Conservation (phyloP, 2,113 vertebrate genomes). For the Machaerirhynchus nigripectus region DNA sequence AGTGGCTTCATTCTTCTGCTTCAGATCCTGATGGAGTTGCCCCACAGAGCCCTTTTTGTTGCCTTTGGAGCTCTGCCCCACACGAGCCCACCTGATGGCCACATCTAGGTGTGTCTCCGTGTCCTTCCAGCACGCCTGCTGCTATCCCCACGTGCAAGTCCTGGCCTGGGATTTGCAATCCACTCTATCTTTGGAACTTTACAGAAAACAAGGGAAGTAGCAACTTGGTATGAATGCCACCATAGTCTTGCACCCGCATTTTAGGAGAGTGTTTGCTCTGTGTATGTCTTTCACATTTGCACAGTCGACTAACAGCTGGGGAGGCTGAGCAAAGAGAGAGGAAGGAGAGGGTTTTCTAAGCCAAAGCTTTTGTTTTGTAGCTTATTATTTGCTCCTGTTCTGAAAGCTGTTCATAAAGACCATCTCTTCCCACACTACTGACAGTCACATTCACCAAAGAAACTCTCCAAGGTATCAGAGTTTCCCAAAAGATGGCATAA, state of each 20-base stretch:
- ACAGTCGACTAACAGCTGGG: background rate
- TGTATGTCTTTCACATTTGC: background rate
- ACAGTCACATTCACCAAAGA: background rate
- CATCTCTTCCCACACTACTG: background rate
- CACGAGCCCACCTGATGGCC: fast-evolving
- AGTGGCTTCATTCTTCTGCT: background rate
- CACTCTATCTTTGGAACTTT: background rate
- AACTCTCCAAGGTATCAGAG: background rate
- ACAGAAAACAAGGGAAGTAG: background rate
- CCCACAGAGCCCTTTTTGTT: background rate
- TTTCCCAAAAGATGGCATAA: background rate
- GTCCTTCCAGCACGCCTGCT: background rate
- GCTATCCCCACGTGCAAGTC: background rate
- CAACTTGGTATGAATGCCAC: background rate
- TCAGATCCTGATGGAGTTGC: background rate
- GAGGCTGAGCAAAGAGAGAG: background rate
- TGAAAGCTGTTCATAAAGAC: background rate
- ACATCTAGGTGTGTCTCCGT: fast-evolving
- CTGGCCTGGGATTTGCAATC: background rate
- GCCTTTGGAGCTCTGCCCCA: background rate
- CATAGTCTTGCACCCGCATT: background rate
- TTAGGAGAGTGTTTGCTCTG: background rate
- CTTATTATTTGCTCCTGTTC: background rate
- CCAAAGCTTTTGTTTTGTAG: background rate
- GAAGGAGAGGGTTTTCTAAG: background rate